Conservation (phyloP, 2,113 vertebrate species). For the Sardina pilchardus region DNA sequence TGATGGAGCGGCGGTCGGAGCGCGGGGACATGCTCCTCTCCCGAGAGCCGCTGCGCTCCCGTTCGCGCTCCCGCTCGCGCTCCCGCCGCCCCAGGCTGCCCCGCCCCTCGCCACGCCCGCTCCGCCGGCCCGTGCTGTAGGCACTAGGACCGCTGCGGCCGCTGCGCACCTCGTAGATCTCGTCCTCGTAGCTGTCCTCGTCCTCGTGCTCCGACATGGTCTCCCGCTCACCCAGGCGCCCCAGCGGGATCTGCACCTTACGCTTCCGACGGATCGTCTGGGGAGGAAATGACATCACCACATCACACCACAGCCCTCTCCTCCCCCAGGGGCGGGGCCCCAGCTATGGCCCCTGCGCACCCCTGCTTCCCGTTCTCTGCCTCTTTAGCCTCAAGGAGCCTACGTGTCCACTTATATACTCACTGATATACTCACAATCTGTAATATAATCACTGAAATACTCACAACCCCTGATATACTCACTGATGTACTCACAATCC, state of each 20-base stretch:
- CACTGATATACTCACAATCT: too few relatives aligned
- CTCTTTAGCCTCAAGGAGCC: too few relatives aligned
- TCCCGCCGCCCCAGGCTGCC: conserved; percentile 72
- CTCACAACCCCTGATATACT: too few relatives aligned
- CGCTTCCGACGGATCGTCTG: conserved; percentile 96
- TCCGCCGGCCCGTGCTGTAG: conserved; percentile 71
- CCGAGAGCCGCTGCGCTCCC: conserved; percentile 86
- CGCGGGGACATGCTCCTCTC: conserved; percentile 91
- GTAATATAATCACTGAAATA: too few relatives aligned
- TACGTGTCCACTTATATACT: too few relatives aligned
- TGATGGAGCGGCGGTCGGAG: conserved; percentile 85
- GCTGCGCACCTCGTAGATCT: conserved; percentile 82
- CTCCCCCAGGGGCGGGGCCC: too few relatives aligned
- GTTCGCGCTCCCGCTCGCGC: conserved; percentile 67
- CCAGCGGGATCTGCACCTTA: conserved; percentile 91
- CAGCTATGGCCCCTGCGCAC: too few relatives aligned
- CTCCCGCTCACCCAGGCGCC: conserved; percentile 85
- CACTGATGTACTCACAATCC: too few relatives aligned
- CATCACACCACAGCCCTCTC: too few relatives aligned
- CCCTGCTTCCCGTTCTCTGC: too few relatives aligned
- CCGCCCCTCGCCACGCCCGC: conserved; percentile 78
- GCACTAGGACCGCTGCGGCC: conserved; percentile 72
- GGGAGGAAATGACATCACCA: background rate
- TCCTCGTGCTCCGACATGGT: conserved; percentile 92
- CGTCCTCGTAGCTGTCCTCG: conserved; percentile 94